Evolutionary conservation across 2,888 invertebrate genomes (phyloP), one percentile per base, ranked within the genome.

Genomic region (Pristionchus arcanus): DNA sequence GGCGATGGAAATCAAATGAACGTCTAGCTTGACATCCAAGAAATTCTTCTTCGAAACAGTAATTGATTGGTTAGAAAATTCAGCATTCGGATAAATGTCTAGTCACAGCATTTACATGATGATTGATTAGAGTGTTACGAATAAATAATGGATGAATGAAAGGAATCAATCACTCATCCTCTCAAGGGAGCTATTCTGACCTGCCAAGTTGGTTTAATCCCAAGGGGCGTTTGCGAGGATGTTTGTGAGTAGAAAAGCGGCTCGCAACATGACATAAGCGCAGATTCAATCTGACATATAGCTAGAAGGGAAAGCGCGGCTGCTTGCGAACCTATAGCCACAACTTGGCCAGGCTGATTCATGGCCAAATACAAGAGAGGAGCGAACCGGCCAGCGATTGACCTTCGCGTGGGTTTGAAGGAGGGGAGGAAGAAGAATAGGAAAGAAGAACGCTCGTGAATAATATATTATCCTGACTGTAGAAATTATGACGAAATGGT

Each of bases 131-230:
- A 63, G 11, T 63, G 63, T 1, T 21, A 11, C 13, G 66, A 21
- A 71, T 31, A 71, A 71, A 71, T 71, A 19, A 63, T 63, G 63
- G 28, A 71, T 71, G 68, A 71, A 71, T 71, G 68, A 71, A 34
- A 31, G 68, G 31, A 34, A 71, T 15, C 11, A 71, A 71, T 31
- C 68, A 71, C 28, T 71, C 68, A 1, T 34, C 68, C 66, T 66
- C 28, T 16, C 68, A 19, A 15, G 68, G 19, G 68, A 34, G 68
- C 68, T 15, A 25, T 74, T 74, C 21, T 74, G 34, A 74, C 74
- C 34, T 74, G 37, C 74, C 37, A 74, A 74, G 37, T 34, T 21
- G 13, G 31, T 15, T 19, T 28, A n/a, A 15, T 19, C 68, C 68
- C 68, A 16, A 71, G 68, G 68, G 68, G 31, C 0, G 21, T 34